phyloP scores from a whole-genome alignment of 2,888 invertebrate genomes.

The Pollenia labialis region DNA sequence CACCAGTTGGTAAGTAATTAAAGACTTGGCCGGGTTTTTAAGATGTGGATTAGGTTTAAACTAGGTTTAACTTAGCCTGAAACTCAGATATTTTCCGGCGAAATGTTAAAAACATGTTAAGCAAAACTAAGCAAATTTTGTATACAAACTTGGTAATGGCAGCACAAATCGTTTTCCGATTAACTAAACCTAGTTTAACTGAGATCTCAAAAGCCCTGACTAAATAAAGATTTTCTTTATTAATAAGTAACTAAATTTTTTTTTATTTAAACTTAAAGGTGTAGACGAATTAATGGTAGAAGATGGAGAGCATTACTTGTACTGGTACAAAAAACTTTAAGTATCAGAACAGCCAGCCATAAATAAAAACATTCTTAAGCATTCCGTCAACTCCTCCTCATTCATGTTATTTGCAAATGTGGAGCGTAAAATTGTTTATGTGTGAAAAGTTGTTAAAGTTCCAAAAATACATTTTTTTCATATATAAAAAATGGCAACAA shows the following conservation, averaged over 20 bases:
- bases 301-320: slow-evolving; percentile 94
- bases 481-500: no score
- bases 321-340: slow-evolving; percentile 97
- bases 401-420: slow-evolving; percentile 30
- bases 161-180: no score
- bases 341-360: slow-evolving; percentile 51
- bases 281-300: slow-evolving; percentile 94
- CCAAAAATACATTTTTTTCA: no score
- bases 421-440: slow-evolving; percentile 12
- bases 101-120: no score
- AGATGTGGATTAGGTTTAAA: no score
- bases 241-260: not conserved
- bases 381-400: slow-evolving; percentile 50
- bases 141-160: no score
- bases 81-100: no score
- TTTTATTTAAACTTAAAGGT: slow-evolving; percentile 84
- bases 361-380: slow-evolving; percentile 35
- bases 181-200: no score
- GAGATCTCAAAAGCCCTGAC: no score
- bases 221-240: not conserved
- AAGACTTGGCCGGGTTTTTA: not conserved
- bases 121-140: no score
- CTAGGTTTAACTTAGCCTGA: no score
- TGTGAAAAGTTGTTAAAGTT: no score
- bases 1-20: slow-evolving; percentile 90